These are phyloP conservation scores for Nestor notabilis DNA, from an alignment of 2,113 vertebrate species.

Conservation along the genomic window DNA sequence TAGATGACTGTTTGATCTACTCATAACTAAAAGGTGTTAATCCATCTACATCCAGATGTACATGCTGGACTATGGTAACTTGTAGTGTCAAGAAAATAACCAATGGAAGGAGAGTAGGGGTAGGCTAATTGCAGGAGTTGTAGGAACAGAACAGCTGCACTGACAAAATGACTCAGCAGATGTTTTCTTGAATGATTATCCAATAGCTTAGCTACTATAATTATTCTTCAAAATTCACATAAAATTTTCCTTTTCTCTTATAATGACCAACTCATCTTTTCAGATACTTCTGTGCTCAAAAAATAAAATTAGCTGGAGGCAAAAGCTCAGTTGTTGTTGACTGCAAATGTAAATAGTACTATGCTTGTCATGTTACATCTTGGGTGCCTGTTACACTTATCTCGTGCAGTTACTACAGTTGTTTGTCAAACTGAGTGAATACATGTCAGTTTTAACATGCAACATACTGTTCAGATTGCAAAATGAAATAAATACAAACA, in stretches of 20 bases:
- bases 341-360: neutral
- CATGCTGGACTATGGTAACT: neutral
- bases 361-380: neutral
- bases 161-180: neutral
- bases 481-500: neutral
- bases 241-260: neutral
- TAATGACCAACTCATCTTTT: neutral
- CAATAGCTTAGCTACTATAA: neutral
- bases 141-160: neutral
- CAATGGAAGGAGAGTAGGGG: neutral
- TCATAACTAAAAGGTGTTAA: neutral
- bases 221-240: neutral
- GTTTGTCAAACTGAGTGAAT: neutral
- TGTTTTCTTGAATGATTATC: neutral
- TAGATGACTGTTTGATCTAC: neutral
- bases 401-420: neutral
- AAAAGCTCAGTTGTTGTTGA: neutral
- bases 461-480: neutral
- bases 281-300: neutral
- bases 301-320: neutral
- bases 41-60: too few relatives aligned
- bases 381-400: neutral
- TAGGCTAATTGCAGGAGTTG: neutral
- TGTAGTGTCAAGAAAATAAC: neutral
- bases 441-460: neutral